phyloP scores from a whole-genome alignment of 2,888 invertebrate genomes.

The Saturnia japonica region DNA sequence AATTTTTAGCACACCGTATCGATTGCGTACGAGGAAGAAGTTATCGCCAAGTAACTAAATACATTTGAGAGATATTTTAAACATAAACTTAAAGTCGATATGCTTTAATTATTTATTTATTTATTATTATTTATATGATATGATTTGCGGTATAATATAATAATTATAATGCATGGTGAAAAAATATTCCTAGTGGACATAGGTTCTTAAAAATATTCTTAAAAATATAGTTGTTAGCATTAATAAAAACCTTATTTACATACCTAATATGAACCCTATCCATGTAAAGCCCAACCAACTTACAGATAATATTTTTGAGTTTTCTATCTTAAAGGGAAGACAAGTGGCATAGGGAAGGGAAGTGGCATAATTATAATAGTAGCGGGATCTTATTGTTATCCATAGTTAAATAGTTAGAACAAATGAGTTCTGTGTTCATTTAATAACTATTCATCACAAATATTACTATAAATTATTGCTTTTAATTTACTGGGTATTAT shows the following conservation, averaged over 20 bases:
- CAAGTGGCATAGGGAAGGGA: background rate
- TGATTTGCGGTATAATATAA: too few species aligned
- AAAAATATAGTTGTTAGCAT: background rate
- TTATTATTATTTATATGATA: too few species aligned
- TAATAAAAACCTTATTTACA: background rate
- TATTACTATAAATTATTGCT: background rate
- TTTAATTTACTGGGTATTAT: background rate
- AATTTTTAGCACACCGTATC: background rate
- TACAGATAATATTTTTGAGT: conserved; percentile 5
- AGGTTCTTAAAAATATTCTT: background rate
- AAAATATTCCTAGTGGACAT: background rate
- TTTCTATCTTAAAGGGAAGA: background rate
- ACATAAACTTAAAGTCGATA: background rate
- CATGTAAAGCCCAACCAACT: conserved; percentile 1
- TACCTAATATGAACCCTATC: conserved; percentile 2
- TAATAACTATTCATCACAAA: background rate
- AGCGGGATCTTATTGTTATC: background rate
- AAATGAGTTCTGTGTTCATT: background rate
- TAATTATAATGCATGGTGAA: too few species aligned
- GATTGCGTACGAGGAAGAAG: background rate
- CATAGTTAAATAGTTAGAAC: background rate
- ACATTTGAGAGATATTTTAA: background rate
- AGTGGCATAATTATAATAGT: background rate
- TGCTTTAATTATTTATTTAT: too few species aligned
- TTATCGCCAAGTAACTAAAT: background rate